phyloP scores from a whole-genome alignment of 2,797 vertebrate species.

The Xiphorhynchus erythropygius region DNA sequence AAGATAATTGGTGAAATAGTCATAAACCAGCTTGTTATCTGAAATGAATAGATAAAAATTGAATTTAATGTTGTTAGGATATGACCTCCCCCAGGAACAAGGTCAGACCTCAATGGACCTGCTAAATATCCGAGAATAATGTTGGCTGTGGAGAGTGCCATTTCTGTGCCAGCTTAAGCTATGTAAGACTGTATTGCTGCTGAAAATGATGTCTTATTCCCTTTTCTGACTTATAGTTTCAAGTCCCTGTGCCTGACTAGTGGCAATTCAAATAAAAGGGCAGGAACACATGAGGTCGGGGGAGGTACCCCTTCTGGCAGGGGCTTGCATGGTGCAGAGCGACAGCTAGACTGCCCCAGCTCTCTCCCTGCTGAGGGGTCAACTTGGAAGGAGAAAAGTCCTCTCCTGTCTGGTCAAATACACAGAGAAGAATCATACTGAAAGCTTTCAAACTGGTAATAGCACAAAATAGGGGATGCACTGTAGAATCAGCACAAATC shows the following conservation, averaged over 20 bases:
- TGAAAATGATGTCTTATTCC: neutral
- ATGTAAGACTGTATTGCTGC: neutral
- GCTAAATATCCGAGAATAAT: neutral
- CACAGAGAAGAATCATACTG: neutral
- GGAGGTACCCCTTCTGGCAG: neutral
- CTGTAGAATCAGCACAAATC: neutral
- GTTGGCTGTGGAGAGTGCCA: neutral
- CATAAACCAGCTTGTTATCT: neutral
- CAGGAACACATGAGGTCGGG: neutral
- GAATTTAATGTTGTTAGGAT: neutral
- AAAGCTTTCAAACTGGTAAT: neutral
- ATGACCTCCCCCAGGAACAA: neutral
- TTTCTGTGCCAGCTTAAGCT: neutral
- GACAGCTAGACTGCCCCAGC: neutral
- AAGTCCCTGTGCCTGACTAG: neutral
- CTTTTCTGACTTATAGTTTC: neutral
- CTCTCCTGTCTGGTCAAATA: neutral
- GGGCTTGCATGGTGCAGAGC: neutral
- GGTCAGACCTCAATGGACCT: neutral
- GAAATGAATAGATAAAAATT: neutral
- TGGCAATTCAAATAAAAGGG: neutral
- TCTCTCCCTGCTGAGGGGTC: neutral
- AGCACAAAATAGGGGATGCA: neutral
- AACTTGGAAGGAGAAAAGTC: neutral
- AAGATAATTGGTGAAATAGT: neutral